phyloP scores from a whole-genome alignment of 2,888 invertebrate genomes.

The Thecophora atra region DNA sequence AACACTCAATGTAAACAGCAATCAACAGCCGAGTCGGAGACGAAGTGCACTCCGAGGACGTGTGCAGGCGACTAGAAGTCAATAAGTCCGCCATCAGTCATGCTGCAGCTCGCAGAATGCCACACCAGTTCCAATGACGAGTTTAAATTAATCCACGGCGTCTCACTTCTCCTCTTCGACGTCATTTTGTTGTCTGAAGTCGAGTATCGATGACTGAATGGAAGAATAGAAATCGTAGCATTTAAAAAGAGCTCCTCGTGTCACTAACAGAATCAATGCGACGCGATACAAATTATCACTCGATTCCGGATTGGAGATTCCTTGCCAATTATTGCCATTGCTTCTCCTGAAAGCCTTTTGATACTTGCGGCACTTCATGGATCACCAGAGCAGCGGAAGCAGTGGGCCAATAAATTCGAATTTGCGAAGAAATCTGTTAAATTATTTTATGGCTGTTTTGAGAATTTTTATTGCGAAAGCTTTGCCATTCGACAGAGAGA shows the following conservation, averaged over 20 bases:
- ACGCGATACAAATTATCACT: not conserved
- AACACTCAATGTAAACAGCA: too few species aligned
- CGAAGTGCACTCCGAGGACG: too few species aligned
- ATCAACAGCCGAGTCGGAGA: constrained; percentile 31
- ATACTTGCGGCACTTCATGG: constrained; percentile 8
- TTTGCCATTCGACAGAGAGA: constrained; percentile 20
- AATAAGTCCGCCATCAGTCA: not conserved
- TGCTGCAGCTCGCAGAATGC: not conserved
- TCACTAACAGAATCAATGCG: not conserved
- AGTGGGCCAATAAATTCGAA: constrained; percentile 27
- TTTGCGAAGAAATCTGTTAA: constrained; percentile 29
- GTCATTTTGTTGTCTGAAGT: too few species aligned
- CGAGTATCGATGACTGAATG: too few species aligned
- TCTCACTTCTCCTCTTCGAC: too few species aligned
- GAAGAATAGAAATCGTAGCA: too few species aligned
- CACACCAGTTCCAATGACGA: constrained; percentile 1
- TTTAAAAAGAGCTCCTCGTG: not conserved
- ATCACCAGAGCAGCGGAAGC: not conserved
- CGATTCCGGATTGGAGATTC: not conserved
- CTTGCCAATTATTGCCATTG: constrained; percentile 14
- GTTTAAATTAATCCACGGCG: too few species aligned
- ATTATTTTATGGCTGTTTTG: constrained; percentile 29
- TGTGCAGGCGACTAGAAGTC: not conserved
- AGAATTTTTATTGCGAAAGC: constrained; percentile 25
- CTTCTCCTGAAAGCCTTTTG: too few species aligned